Evolutionary conservation across 2,113 vertebrate genomes (phyloP).

Genomic region (Crotalus tigris): DNA sequence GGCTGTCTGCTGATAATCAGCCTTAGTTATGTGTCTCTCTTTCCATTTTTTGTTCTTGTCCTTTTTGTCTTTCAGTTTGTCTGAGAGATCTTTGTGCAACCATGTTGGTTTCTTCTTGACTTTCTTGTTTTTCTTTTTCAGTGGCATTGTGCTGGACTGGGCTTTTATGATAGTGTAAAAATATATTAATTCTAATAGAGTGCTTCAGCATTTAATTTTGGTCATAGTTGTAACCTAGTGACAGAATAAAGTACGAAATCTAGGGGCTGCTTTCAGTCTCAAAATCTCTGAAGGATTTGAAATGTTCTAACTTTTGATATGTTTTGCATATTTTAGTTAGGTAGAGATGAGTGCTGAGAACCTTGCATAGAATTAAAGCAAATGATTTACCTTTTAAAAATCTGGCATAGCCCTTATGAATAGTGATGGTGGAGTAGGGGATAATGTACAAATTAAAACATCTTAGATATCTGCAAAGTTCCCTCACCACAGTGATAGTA

Average conservation of each 20-base stretch:
- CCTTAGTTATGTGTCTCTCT: too few species aligned
- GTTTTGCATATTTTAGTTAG: background rate
- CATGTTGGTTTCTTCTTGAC: too few species aligned
- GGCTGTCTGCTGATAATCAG: too few species aligned
- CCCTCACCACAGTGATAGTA: background rate
- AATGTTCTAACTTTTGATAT: background rate
- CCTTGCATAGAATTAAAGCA: background rate
- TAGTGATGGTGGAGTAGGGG: background rate
- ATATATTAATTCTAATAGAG: background rate
- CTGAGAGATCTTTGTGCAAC: too few species aligned
- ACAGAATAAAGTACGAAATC: background rate
- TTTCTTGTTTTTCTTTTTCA: too few species aligned
- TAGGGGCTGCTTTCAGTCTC: background rate
- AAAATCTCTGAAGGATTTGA: background rate
- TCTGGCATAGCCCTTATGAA: background rate
- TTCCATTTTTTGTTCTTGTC: too few species aligned
- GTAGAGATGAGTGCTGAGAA: background rate
- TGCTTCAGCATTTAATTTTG: background rate
- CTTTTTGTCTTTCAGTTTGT: too few species aligned
- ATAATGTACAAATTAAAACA: background rate
- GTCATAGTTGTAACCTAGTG: background rate
- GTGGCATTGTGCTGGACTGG: too few species aligned
- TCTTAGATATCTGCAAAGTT: background rate
- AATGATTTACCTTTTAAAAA: background rate
- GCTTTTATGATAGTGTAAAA: background rate